A percentile compares a stretch with the other conserved stretches of the same genome.
Conservation (phyloP, 2,888 invertebrate genomes). For the Coleophora deauratella region DNA sequence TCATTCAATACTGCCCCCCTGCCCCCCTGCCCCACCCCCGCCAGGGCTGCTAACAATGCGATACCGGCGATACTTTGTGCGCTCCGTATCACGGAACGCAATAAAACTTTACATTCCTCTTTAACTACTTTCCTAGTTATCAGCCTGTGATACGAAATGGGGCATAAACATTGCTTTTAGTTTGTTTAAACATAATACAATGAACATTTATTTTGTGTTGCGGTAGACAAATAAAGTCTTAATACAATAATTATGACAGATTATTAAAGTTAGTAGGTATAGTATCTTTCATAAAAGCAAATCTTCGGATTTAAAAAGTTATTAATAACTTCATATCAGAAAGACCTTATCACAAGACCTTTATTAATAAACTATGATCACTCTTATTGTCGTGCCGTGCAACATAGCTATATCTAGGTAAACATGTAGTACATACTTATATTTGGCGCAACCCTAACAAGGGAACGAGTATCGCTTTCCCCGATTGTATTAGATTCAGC, state of each 20-base stretch:
- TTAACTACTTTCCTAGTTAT: conserved; percentile 66
- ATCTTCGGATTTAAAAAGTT: no score
- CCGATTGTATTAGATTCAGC: conserved; percentile 74
- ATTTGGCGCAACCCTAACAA: conserved; percentile 43
- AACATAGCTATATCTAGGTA: no score
- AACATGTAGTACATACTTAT: no score
- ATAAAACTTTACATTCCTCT: conserved; percentile 69
- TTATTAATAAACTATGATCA: no score
- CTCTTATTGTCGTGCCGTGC: no score
- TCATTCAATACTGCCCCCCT: conserved; percentile 70
- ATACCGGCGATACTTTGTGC: conserved; percentile 63
- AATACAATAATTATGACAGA: no score
- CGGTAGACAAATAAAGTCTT: no score
- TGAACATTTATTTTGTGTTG: neutral
- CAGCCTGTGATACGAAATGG: conserved; percentile 54
- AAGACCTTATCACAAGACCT: no score
- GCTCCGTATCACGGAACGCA: conserved; percentile 56
- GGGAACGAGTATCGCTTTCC: conserved; percentile 63
- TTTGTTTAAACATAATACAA: conserved; percentile 24
- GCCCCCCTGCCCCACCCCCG: conserved; percentile 22
- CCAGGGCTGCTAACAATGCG: conserved; percentile 62
- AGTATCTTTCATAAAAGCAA: no score
- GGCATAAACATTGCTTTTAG: conserved; percentile 39
- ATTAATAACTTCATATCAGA: no score
- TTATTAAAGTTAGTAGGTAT: no score